Percentiles rank a stretch among this genome's conserved stretches.
Conservation (phyloP, 2,113 vertebrate genomes). For the Serinus canaria region DNA sequence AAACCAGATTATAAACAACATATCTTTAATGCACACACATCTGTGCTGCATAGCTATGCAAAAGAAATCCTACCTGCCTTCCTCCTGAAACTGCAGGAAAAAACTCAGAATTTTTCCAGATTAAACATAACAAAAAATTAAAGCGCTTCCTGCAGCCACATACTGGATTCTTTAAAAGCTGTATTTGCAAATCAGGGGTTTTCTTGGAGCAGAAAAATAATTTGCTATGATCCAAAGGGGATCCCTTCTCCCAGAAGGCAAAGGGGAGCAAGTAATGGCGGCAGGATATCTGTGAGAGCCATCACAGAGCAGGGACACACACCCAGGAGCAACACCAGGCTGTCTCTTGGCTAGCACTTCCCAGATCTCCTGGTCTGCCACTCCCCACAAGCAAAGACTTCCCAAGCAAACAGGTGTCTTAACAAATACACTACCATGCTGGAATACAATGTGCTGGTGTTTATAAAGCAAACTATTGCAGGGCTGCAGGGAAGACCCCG, state of each 20-base stretch:
- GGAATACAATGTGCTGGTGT: not conserved
- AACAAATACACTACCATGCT: not conserved
- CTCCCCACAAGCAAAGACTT: not conserved
- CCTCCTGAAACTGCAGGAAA: not conserved
- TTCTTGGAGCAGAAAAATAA: not conserved
- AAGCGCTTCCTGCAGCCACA: not conserved
- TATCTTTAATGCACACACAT: not conserved
- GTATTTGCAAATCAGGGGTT: not conserved
- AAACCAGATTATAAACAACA: not conserved
- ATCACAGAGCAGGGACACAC: not conserved
- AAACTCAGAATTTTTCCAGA: not conserved
- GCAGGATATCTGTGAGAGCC: not conserved
- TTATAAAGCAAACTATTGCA: not conserved
- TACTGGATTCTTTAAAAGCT: not conserved
- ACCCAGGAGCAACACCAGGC: not conserved
- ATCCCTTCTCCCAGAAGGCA: not conserved
- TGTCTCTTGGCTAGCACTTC: not conserved
- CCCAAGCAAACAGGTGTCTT: not conserved
- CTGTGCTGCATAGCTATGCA: not conserved
- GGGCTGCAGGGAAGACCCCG: accelerated
- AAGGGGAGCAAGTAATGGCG: accelerated
- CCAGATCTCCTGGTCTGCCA: not conserved
- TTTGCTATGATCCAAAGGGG: not conserved
- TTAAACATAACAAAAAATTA: not conserved
- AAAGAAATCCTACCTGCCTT: not conserved